Evolutionary conservation across 2,888 invertebrate species (phyloP).

Genomic region (Euplagia quadripunctaria): DNA sequence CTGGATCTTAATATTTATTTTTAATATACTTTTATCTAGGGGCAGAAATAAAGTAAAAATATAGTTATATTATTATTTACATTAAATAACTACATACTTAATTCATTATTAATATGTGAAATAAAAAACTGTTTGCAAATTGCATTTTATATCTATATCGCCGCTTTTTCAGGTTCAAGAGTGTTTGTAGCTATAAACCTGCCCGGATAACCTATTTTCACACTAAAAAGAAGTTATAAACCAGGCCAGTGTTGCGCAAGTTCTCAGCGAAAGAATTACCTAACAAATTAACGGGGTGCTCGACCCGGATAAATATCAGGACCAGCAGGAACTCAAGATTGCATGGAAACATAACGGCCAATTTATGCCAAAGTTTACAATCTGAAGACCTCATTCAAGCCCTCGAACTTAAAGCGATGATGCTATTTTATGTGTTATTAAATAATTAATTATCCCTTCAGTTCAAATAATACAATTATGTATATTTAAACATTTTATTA

Average conservation of each 20-base stretch:
- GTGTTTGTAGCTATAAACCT: no score
- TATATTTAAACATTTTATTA: constrained; percentile 23
- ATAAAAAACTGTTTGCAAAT: no score
- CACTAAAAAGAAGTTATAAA: background rate
- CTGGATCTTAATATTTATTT: no score
- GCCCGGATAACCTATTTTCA: no score
- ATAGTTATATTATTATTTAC: no score
- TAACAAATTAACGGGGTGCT: background rate
- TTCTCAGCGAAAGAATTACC: background rate
- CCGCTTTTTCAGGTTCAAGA: no score
- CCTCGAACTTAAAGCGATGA: background rate
- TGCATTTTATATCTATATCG: no score
- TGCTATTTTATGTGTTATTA: background rate
- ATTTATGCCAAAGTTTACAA: background rate
- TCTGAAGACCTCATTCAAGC: background rate
- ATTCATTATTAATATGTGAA: no score
- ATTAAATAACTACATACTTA: no score
- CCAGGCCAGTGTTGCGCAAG: background rate
- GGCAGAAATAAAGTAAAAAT: no score
- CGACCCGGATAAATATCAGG: background rate
- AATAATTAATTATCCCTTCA: background rate
- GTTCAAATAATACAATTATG: background rate
- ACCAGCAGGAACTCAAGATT: background rate
- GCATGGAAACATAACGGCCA: background rate
- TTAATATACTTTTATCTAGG: no score